A percentile compares a stretch with the other conserved stretches of the same genome.
Conservation (phyloP, 2,888 invertebrate genomes). For the Andricus quercusramuli region DNA sequence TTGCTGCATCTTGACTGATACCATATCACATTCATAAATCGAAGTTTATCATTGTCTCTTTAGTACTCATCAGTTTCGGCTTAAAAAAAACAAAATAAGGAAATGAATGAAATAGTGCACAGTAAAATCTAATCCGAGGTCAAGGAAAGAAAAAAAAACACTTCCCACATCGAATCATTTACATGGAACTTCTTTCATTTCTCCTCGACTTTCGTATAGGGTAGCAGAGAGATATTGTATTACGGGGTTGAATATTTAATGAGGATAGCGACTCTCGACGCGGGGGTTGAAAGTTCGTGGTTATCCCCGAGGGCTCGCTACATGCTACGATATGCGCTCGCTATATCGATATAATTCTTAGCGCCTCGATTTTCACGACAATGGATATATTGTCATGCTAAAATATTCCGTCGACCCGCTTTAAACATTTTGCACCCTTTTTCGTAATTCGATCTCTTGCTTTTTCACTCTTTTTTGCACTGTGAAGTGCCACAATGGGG, state of each 20-base stretch:
- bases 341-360: conserved; percentile 64
- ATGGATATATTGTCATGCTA: conserved; percentile 42
- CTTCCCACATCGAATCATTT: conserved; percentile 56
- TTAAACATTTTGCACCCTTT: conserved; percentile 36
- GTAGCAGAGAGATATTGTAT: conserved; percentile 78
- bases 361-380: conserved; percentile 65
- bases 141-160: background rate
- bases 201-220: conserved; percentile 30
- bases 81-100: background rate
- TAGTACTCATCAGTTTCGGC: background rate
- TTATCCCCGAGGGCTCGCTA: conserved; percentile 58
- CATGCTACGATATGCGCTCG: conserved; percentile 46
- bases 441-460: conserved; percentile 32
- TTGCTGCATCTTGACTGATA: conserved; percentile 17
- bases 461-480: conserved; percentile 9
- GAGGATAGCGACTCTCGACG: conserved; percentile 71
- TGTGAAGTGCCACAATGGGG: conserved; percentile 7
- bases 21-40: conserved; percentile 9
- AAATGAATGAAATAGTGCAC: background rate
- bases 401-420: conserved; percentile 21
- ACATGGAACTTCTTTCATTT: conserved; percentile 49
- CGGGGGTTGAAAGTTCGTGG: conserved; percentile 62
- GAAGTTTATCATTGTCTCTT: background rate
- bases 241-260: conserved; percentile 80
- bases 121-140: background rate